A percentile compares a stretch with the other conserved stretches of the same genome.
phyloP scores from a whole-genome alignment of 64 coral and sea anemone genomes.

The Montipora capricornis region DNA sequence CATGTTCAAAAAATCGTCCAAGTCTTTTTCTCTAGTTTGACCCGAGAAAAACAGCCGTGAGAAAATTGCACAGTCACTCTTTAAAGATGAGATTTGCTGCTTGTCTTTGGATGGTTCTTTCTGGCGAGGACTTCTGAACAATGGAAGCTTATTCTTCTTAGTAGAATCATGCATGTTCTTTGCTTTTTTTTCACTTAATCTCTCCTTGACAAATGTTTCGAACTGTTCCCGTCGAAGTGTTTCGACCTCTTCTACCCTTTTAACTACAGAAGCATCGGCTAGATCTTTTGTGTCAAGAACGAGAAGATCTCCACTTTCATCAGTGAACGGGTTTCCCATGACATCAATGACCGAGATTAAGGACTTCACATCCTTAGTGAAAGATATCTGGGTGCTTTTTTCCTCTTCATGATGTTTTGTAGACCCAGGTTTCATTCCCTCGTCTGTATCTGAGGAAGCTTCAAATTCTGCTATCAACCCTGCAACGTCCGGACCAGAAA shows the following conservation, averaged over 20 bases:
- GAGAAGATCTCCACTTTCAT: not conserved
- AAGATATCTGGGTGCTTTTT: not conserved
- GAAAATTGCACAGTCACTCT: constrained; percentile 58
- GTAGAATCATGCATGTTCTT: too few relatives aligned
- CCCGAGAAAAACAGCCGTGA: constrained; percentile 59
- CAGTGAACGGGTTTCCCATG: too few relatives aligned
- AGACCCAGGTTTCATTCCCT: not conserved
- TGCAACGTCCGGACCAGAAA: not conserved
- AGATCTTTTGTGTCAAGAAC: constrained; percentile 1
- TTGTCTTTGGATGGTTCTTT: too few relatives aligned
- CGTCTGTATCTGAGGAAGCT: not conserved
- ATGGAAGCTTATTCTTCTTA: too few relatives aligned
- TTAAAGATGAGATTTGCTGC: too few relatives aligned
- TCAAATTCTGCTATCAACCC: not conserved
- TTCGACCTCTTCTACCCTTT: not conserved
- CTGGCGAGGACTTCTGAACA: too few relatives aligned
- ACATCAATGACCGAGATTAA: too few relatives aligned
- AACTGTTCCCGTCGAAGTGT: too few relatives aligned
- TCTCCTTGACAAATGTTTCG: too few relatives aligned
- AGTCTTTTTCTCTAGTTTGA: too few relatives aligned
- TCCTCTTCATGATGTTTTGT: not conserved
- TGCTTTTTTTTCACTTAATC: too few relatives aligned
- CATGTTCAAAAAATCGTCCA: too few relatives aligned
- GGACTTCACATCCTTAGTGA: not conserved
- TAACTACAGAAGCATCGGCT: not conserved